These are phyloP conservation scores for Ptiloglossa arizonensis DNA, from an alignment of 1,140 invertebrate genomes.

Conservation along the genomic window DNA sequence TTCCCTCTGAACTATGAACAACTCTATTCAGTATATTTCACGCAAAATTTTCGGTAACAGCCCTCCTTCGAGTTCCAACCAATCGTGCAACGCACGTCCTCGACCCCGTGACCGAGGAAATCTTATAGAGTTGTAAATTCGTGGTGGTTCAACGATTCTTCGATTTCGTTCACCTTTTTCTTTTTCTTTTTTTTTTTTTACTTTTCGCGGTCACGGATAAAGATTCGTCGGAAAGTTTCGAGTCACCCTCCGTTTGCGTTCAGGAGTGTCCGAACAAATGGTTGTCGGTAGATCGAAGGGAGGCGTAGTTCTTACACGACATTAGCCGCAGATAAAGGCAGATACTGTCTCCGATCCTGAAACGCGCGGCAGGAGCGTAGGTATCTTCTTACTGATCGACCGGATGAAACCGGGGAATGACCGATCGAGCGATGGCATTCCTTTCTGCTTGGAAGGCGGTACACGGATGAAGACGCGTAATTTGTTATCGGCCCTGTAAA, in stretches of 20 bases:
- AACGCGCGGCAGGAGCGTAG: constrained; percentile 70
- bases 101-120: not conserved
- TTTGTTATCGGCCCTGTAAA: constrained; percentile 65
- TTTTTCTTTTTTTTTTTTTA: no score
- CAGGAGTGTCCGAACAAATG: constrained; percentile 47
- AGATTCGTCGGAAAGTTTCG: constrained; percentile 41
- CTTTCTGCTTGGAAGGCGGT: constrained; percentile 51
- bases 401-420: constrained; percentile 51
- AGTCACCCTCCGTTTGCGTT: not conserved
- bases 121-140: not conserved
- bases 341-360: constrained; percentile 77
- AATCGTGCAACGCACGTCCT: no score
- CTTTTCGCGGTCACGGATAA: no score
- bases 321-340: constrained; percentile 78
- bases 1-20: no score
- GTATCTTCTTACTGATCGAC: constrained; percentile 71
- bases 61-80: no score
- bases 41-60: no score
- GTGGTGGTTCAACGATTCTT: not conserved
- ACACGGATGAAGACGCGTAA: constrained; percentile 60
- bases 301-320: constrained; percentile 77
- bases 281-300: constrained; percentile 67
- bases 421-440: constrained; percentile 69
- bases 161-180: not conserved
- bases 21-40: no score